Base-by-base conservation (phyloP, 2,888 invertebrate species). In the Stictocephala bisonia region DNA sequence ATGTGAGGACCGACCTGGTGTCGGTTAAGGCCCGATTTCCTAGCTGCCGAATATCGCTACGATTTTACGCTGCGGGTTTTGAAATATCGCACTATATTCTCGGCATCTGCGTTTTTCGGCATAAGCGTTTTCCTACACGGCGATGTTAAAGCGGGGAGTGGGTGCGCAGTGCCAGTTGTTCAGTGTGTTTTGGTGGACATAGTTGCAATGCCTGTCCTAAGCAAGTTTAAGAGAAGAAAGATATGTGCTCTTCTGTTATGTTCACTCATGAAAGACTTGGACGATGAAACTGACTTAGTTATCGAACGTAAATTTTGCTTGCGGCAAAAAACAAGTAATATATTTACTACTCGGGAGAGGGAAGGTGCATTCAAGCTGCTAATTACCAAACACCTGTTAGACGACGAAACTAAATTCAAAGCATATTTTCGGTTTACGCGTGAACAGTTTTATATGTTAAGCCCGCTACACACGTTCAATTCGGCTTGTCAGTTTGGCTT, bases 361-460 rank as follows among this genome's bases (percentile, higher is more conserved):
- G 41, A 41, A 41, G 51, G 51, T 51, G 22, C 24, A 7, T 51
- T 51, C 22, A 66, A 66, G 41, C 22, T 66, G 66, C 4, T 66
- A 22, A 66, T 66, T 41, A 66, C 41, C 40, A 66, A 41, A 41
- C 41, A 66, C 66, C 20, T 66, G 66, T 66, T 66, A 41, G 66
- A 66, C 41, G 66, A 66, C 41, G 40, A 41, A 41, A 66, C 66
- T 20, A 66, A 66, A 22, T 66, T 66, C 41, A 41, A 66, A 22
- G 66, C 66, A 15, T 66, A 41, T 41, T 66, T 41, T 15, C 41
- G 41, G 11, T 41, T 41, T 20, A 35, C 66, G 7, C 15, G 66
- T 20, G 41, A 41, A 9, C 35, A 40, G 35, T 41, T 41, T 40
- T 66, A 66, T 40, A 18, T 31, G 20, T 41, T 66, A 22, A n/a